Percentiles rank a stretch among this genome's conserved stretches.
Conservation (phyloP, 2,797 vertebrate genomes). For the Rhinichthys osculus region DNA sequence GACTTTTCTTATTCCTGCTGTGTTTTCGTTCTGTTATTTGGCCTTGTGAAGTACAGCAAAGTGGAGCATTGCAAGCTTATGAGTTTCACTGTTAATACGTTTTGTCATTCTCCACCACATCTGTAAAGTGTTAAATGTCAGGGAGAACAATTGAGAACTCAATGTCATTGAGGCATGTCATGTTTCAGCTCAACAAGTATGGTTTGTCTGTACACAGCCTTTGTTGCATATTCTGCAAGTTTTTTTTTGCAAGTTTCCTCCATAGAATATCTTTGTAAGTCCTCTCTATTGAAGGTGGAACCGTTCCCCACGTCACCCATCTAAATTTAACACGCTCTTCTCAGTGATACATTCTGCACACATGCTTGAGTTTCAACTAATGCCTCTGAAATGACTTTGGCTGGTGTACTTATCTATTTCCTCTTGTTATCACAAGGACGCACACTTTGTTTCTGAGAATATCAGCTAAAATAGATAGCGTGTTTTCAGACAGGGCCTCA, state of each 20-base stretch:
- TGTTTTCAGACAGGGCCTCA: neutral
- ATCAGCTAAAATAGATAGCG: neutral
- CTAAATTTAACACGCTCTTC: slow-evolving; percentile 29
- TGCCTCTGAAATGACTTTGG: slow-evolving; percentile 15
- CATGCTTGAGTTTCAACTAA: neutral
- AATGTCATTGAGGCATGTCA: neutral
- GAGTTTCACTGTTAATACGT: neutral
- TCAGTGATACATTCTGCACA: slow-evolving; percentile 32
- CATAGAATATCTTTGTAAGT: neutral
- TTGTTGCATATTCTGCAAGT: neutral
- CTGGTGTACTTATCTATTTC: slow-evolving; percentile 15
- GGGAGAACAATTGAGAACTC: neutral
- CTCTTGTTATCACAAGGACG: slow-evolving; percentile 50
- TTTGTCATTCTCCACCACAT: neutral
- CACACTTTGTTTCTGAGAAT: slow-evolving; percentile 43
- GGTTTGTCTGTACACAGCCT: neutral
- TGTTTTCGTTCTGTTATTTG: neutral
- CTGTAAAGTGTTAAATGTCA: slow-evolving; percentile 20
- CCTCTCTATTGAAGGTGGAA: neutral
- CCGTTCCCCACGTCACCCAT: neutral
- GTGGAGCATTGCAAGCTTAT: neutral
- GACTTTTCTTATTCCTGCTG: neutral
- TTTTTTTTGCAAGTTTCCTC: neutral
- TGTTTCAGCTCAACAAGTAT: neutral
- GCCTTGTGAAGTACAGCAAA: neutral